Percentiles rank a stretch among this genome's conserved stretches.
Evolutionary conservation across 2,113 vertebrate genomes (phyloP).

Genomic region (Steatornis caripensis): DNA sequence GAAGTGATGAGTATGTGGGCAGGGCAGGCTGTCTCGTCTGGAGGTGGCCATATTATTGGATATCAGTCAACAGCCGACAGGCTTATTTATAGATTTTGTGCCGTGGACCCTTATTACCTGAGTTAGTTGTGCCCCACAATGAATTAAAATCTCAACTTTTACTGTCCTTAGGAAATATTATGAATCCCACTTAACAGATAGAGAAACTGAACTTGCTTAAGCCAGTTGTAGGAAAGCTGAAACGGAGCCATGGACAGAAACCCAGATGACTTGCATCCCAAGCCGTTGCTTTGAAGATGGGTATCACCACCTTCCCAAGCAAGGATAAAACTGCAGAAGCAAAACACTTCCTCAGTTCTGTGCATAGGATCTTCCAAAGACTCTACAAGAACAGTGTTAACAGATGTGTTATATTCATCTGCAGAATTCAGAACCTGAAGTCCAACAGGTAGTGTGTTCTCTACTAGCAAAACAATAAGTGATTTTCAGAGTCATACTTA

Average conservation of each 20-base stretch:
- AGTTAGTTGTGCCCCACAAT: not conserved
- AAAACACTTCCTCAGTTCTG: not conserved
- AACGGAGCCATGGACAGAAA: not conserved
- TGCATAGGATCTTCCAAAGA: not conserved
- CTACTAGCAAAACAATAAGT: not conserved
- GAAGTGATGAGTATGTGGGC: not conserved
- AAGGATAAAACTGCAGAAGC: not conserved
- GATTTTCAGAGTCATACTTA: not conserved
- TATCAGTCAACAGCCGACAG: not conserved
- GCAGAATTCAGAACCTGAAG: not conserved
- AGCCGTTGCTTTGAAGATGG: not conserved
- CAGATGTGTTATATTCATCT: not conserved
- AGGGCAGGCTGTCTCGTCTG: not conserved
- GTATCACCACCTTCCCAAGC: not conserved
- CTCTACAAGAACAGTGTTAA: not conserved
- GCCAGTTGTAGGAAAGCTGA: not conserved
- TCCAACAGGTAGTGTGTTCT: not conserved
- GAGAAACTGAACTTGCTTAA: not conserved
- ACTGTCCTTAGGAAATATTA: not conserved
- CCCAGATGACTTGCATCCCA: not conserved
- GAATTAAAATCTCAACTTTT: not conserved
- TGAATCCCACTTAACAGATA: not conserved
- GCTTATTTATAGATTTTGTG: not conserved
- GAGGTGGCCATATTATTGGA: not conserved
- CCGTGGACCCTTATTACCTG: not conserved